A percentile compares a stretch with the other conserved stretches of the same genome.
phyloP scores from a whole-genome alignment of 2,113 vertebrate genomes.

The Ochotona curzoniae region DNA sequence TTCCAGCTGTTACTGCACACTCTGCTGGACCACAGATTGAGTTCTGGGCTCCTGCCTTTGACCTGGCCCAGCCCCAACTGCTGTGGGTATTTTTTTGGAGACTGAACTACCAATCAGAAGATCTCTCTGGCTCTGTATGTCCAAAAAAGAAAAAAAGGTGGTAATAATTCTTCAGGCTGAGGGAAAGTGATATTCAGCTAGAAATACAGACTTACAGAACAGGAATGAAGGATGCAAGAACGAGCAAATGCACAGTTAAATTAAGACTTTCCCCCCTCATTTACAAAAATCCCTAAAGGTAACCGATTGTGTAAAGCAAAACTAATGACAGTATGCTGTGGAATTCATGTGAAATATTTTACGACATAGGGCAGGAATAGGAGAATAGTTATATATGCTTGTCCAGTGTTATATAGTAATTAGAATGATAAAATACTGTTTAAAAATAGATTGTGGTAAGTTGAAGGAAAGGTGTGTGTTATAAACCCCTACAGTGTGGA shows the following conservation, averaged over 20 bases:
- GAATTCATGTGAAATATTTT: background rate
- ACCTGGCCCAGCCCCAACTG: too few species aligned
- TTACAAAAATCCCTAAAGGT: conserved; percentile 28
- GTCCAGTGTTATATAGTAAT: background rate
- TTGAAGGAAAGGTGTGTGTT: conserved; percentile 1
- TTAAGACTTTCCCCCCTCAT: background rate
- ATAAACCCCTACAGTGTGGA: background rate
- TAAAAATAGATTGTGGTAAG: background rate
- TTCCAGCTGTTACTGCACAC: too few species aligned
- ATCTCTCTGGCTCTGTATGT: too few species aligned
- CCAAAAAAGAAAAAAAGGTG: too few species aligned
- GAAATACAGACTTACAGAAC: background rate
- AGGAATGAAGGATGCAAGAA: background rate
- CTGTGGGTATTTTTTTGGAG: too few species aligned
- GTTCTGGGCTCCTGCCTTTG: too few species aligned
- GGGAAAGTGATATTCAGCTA: conserved; percentile 8
- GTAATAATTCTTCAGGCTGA: conserved; percentile 20
- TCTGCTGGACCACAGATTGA: too few species aligned
- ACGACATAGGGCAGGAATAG: background rate
- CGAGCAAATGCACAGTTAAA: background rate
- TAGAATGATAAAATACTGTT: background rate
- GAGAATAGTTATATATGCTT: background rate
- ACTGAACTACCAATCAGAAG: too few species aligned
- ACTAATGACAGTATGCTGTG: background rate
- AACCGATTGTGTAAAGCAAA: conserved; percentile 12